Conservation (phyloP, 2,797 vertebrate species). For the Alfaro cultratus region DNA sequence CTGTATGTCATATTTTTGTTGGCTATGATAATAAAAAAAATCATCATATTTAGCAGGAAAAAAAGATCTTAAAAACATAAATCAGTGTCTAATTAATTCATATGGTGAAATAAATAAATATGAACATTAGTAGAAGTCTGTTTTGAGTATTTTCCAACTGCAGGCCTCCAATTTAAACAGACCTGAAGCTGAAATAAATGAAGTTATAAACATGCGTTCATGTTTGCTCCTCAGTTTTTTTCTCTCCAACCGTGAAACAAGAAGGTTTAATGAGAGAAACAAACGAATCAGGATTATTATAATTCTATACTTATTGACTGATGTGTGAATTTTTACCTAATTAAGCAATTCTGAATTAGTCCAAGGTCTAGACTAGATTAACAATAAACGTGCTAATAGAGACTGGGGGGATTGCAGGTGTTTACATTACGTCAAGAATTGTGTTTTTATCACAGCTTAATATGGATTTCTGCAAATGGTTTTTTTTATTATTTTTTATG, state of each 20-base stretch:
- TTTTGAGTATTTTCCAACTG: background rate
- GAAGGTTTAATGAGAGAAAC: background rate
- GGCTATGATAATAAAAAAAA: background rate
- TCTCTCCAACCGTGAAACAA: background rate
- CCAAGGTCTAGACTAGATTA: background rate
- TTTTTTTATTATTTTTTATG: background rate
- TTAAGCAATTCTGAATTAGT: background rate
- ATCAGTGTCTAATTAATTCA: background rate
- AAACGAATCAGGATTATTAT: background rate
- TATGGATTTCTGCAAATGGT: constrained; percentile 27
- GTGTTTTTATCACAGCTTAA: background rate
- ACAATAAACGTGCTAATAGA: background rate
- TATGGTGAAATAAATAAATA: background rate
- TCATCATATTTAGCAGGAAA: background rate
- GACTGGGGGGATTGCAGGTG: background rate
- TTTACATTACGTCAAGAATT: background rate
- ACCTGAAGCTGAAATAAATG: background rate
- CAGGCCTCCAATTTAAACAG: background rate
- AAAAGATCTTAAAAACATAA: background rate
- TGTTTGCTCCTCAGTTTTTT: background rate
- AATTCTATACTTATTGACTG: background rate
- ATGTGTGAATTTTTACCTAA: background rate
- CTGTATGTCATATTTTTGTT: background rate
- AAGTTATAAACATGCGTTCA: background rate
- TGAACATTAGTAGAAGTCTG: background rate